These are phyloP conservation scores for Neomorphus geoffroyi DNA, from an alignment of 2,797 vertebrate species.

Conservation along the genomic window DNA sequence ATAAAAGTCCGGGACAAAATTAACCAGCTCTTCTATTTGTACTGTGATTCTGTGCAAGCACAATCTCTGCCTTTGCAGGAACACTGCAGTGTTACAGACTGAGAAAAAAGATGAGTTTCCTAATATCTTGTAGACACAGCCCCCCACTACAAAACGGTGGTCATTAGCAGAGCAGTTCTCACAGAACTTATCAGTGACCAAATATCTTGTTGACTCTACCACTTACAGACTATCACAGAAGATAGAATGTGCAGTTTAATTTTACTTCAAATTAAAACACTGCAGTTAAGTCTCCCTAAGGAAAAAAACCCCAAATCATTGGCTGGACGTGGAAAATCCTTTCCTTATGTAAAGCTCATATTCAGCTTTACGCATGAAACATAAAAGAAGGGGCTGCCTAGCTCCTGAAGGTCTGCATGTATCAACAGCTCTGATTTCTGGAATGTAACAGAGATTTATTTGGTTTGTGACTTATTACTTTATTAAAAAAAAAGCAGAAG, in stretches of 20 bases:
- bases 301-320: not conserved
- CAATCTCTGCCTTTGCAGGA: not conserved
- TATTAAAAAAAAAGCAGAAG: not conserved
- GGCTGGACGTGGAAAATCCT: not conserved
- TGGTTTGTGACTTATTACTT: not conserved
- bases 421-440: not conserved
- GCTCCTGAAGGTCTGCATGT: not conserved
- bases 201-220: not conserved
- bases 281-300: not conserved
- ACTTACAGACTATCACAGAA: not conserved
- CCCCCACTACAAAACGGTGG: not conserved
- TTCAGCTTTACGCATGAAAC: not conserved
- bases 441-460: not conserved
- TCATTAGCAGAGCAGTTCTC: not conserved
- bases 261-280: not conserved
- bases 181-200: not conserved
- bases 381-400: not conserved
- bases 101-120: not conserved
- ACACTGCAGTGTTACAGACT: not conserved
- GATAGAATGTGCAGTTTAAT: not conserved
- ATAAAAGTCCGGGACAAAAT: conserved; percentile 36
- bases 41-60: not conserved
- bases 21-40: conserved; percentile 8
- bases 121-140: not conserved
- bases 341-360: not conserved